phyloP scores from a whole-genome alignment of 2,797 vertebrate genomes.

The Sebastes wilsoni region DNA sequence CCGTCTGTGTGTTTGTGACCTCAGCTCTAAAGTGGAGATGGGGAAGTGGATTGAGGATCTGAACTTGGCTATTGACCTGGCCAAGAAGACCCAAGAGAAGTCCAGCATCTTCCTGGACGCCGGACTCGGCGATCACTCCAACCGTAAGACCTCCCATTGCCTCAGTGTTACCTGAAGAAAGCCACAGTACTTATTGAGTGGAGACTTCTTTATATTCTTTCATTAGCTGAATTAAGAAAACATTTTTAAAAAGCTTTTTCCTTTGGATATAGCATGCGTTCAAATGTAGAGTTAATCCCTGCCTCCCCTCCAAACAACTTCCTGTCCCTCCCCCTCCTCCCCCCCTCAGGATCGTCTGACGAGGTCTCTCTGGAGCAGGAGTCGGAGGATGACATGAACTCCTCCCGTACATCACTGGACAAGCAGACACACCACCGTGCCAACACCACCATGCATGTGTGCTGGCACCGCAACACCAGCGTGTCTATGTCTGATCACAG shows the following conservation, averaged over 20 bases:
- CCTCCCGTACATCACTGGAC: conserved; percentile 87
- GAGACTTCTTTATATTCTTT: not conserved
- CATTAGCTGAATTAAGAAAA: not conserved
- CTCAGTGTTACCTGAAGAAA: not conserved
- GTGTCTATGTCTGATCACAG: conserved; percentile 96
- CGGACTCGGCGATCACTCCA: conserved; percentile 76
- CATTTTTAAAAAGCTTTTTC: not conserved
- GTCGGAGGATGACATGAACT: conserved; percentile 89
- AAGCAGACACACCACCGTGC: conserved; percentile 91
- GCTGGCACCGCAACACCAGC: conserved; percentile 97
- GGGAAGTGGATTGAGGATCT: conserved; percentile 96
- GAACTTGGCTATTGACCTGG: conserved; percentile 89
- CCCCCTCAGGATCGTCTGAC: conserved; percentile 86
- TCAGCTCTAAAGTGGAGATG: conserved; percentile 93
- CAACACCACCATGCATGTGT: conserved; percentile 95
- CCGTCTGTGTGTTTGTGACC: not conserved
- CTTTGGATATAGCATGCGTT: not conserved
- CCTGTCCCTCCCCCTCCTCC: conserved; percentile 32
- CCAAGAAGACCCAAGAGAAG: conserved; percentile 86
- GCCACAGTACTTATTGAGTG: not conserved
- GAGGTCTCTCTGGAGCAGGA: conserved; percentile 92
- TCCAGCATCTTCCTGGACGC: conserved; percentile 81
- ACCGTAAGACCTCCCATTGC: conserved; percentile 82
- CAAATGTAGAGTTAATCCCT: conserved; percentile 37
- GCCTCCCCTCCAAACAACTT: conserved; percentile 42